phyloP scores from a whole-genome alignment of 2,888 invertebrate species.

The Asteroscopus sphinx region DNA sequence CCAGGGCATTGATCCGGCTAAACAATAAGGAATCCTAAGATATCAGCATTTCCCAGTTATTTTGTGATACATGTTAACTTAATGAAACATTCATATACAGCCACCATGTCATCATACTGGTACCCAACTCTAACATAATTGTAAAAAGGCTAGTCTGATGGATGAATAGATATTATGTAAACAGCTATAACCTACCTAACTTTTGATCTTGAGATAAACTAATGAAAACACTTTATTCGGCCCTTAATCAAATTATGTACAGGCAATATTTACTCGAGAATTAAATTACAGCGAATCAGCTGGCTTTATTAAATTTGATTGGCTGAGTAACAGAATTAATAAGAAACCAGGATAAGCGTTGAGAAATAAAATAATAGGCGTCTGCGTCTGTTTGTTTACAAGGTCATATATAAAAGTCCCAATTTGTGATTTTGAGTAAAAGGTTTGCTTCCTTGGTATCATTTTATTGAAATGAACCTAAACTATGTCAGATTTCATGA shows the following conservation, averaged over 20 bases:
- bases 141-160: background rate
- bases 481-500: no score
- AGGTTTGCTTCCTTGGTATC: no score
- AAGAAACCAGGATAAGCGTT: slow-evolving; percentile 44
- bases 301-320: slow-evolving; percentile 50
- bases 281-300: slow-evolving; percentile 53
- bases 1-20: no score
- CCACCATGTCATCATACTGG: no score
- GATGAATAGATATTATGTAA: background rate
- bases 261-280: slow-evolving; percentile 60
- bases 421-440: slow-evolving; percentile 12
- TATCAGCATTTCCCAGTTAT: no score
- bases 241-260: slow-evolving; percentile 59
- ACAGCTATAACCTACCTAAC: slow-evolving; percentile 50
- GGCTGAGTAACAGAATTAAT: slow-evolving; percentile 49
- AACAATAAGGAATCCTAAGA: no score
- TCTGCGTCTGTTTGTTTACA: slow-evolving; percentile 4
- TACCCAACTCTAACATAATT: background rate
- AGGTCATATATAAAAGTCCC: background rate
- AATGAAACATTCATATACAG: no score
- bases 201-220: slow-evolving; percentile 48
- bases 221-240: slow-evolving; percentile 56
- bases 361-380: slow-evolving; percentile 29
- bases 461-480: no score
- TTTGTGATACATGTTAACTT: no score